Conservation (phyloP, 1,140 invertebrate genomes). For the Gryllus bimaculatus region DNA sequence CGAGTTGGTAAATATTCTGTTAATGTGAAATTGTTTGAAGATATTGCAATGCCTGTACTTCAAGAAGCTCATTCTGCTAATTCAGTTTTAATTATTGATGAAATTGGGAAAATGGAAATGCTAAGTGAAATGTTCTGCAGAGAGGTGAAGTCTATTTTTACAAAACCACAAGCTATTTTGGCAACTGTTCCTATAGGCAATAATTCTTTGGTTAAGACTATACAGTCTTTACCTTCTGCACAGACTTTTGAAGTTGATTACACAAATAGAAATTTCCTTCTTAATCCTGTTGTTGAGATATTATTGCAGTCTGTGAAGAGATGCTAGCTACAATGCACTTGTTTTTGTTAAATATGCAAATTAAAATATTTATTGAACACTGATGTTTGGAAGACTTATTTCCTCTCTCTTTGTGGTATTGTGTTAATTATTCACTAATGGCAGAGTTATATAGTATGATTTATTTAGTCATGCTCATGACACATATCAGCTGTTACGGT, state of each 20-base stretch:
- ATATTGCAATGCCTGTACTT: slow-evolving; percentile 32
- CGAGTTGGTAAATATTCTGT: slow-evolving; percentile 39
- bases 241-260: background rate
- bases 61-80: background rate
- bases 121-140: slow-evolving; percentile 36
- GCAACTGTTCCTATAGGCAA: slow-evolving; percentile 35
- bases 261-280: background rate
- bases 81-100: slow-evolving; percentile 34
- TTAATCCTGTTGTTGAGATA: background rate
- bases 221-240: background rate
- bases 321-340: too few species aligned
- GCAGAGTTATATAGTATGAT: too few species aligned
- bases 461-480: too few species aligned
- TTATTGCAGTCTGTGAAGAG: background rate
- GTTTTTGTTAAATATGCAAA: too few species aligned
- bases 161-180: slow-evolving; percentile 27
- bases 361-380: too few species aligned
- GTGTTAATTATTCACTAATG: too few species aligned
- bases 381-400: too few species aligned
- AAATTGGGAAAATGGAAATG: slow-evolving; percentile 44
- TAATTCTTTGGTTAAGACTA: slow-evolving; percentile 32
- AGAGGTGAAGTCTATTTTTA: slow-evolving; percentile 28
- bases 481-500: too few species aligned
- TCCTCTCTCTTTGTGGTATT: too few species aligned
- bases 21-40: slow-evolving; percentile 37